Percentiles rank a stretch among this genome's conserved stretches.
phyloP scores from a whole-genome alignment of 2,113 vertebrate species.

The Perca schrenkii region DNA sequence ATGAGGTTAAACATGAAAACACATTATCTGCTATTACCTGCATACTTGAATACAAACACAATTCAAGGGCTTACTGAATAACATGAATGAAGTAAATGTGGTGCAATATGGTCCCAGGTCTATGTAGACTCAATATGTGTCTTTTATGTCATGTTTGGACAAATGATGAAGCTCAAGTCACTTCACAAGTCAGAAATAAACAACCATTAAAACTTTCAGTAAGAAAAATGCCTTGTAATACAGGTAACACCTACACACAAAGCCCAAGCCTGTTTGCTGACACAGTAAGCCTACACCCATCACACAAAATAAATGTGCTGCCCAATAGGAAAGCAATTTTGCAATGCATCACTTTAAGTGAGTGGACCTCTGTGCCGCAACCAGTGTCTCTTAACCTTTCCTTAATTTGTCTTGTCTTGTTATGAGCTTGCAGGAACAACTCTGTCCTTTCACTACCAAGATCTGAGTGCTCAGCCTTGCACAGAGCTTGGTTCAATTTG shows the following conservation, averaged over 20 bases:
- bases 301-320: constrained; percentile 73
- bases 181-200: constrained; percentile 43
- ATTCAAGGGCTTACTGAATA: background rate
- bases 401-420: constrained; percentile 82
- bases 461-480: constrained; percentile 6
- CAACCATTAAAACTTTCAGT: constrained; percentile 38
- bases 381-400: constrained; percentile 79
- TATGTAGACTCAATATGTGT: constrained; percentile 7
- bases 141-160: constrained; percentile 20
- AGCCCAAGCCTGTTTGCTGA: constrained; percentile 64
- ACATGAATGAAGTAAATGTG: background rate
- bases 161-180: constrained; percentile 29
- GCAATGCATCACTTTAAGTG: constrained; percentile 80
- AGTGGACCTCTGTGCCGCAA: constrained; percentile 75
- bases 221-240: constrained; percentile 34
- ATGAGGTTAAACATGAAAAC: background rate
- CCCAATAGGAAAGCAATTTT: constrained; percentile 78
- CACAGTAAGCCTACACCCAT: constrained; percentile 68
- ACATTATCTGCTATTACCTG: background rate
- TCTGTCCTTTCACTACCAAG: constrained; percentile 54
- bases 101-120: background rate
- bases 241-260: constrained; percentile 55
- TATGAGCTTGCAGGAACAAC: constrained; percentile 74
- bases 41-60: background rate
- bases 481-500: background rate